A percentile compares a stretch with the other conserved stretches of the same genome.
These are phyloP conservation scores for Trinectes maculatus DNA, from an alignment of 2,113 vertebrate species.

Conservation along the genomic window DNA sequence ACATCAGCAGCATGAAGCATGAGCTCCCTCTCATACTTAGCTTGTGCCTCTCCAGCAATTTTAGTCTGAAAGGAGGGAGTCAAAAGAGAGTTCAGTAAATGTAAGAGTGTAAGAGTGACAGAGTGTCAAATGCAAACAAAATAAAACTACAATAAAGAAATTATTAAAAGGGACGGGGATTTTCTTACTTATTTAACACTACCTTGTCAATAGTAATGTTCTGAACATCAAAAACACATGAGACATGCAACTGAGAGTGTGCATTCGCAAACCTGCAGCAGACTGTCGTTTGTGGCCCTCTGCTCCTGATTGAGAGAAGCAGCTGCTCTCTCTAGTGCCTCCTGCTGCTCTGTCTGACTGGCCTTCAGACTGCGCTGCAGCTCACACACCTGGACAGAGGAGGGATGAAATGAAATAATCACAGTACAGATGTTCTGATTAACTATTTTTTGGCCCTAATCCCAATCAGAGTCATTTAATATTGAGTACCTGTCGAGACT, in stretches of 20 bases:
- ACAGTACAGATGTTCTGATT: no score
- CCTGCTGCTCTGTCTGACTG: constrained; percentile 90
- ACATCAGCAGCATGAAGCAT: constrained; percentile 97
- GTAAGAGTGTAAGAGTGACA: background rate
- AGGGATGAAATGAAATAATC: background rate
- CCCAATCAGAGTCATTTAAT: no score
- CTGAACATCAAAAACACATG: no score
- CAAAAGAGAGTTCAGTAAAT: background rate
- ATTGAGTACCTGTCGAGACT: no score
- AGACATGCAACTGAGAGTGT: no score
- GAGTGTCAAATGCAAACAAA: background rate
- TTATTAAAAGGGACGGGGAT: no score
- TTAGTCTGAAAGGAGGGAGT: constrained; percentile 84
- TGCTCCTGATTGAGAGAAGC: constrained; percentile 89
- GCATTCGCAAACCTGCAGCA: constrained; percentile 85
- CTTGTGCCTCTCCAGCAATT: constrained; percentile 92
- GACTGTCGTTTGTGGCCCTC: constrained; percentile 91
- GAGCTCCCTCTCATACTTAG: constrained; percentile 93
- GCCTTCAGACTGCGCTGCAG: constrained; percentile 87
- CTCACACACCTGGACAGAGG: constrained; percentile 84
- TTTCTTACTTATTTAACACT: no score
- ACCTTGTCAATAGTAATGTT: no score
- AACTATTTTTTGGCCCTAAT: no score
- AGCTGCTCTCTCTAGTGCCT: constrained; percentile 89
- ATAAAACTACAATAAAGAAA: background rate